These are phyloP conservation scores for Rhinophrynus dorsalis DNA, from an alignment of 2,797 vertebrate genomes.

Conservation along the genomic window DNA sequence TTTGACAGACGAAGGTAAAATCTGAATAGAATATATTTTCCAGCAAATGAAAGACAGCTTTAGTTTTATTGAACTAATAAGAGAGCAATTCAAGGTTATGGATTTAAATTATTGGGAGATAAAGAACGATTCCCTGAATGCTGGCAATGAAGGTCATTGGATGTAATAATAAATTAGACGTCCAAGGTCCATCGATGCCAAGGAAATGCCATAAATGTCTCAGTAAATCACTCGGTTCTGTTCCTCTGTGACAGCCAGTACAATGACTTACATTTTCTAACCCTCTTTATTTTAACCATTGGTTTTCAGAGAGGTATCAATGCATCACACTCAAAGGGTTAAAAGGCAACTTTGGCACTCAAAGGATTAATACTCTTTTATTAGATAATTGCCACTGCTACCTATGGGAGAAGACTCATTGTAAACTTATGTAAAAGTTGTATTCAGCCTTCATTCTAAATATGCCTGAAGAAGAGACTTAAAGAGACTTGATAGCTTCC, in stretches of 20 bases:
- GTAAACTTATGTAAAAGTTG: too few species aligned
- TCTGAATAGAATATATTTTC: not conserved
- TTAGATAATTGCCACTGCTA: too few species aligned
- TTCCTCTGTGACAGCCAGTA: not conserved
- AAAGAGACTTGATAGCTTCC: too few species aligned
- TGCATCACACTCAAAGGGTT: too few species aligned
- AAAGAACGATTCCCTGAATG: not conserved
- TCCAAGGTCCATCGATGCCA: conserved; percentile 2
- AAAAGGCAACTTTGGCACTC: too few species aligned
- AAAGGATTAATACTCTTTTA: too few species aligned
- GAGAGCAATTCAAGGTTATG: not conserved
- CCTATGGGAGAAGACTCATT: too few species aligned
- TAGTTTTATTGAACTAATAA: conserved; percentile 24
- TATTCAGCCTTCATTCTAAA: too few species aligned
- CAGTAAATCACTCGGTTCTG: not conserved
- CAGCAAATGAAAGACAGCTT: not conserved
- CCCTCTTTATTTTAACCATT: too few species aligned
- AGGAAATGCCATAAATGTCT: not conserved
- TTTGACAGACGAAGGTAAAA: conserved; percentile 14
- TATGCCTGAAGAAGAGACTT: too few species aligned
- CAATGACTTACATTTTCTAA: too few species aligned
- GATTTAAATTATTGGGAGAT: conserved; percentile 14
- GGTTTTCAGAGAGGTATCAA: too few species aligned
- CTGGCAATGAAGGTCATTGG: conserved; percentile 11
- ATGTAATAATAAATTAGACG: conserved; percentile 5